Evolutionary conservation across 2,113 vertebrate genomes (phyloP).

Genomic region (Fregata magnificens): DNA sequence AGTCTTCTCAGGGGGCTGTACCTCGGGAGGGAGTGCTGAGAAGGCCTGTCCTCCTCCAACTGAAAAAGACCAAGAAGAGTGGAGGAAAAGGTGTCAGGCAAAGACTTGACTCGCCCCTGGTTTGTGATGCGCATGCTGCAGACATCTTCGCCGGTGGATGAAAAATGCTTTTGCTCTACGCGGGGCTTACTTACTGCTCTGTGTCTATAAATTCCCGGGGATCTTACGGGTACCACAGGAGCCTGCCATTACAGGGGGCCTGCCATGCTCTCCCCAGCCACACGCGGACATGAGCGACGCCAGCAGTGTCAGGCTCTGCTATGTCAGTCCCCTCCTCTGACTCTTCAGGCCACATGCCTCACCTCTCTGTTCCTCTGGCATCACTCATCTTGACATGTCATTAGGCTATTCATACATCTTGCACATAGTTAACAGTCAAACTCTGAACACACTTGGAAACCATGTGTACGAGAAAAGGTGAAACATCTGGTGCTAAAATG

Average conservation of each 20-base stretch:
- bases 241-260: neutral
- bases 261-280: conserved; percentile 19
- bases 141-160: conserved; percentile 65
- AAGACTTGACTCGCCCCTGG: conserved; percentile 80
- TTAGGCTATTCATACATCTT: neutral
- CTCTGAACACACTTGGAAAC: neutral
- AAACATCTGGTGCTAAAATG: neutral
- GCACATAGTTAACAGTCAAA: neutral
- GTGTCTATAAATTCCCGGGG: neutral
- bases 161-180: conserved; percentile 48
- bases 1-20: conserved; percentile 98
- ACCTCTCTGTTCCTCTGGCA: neutral
- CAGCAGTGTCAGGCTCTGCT: neutral
- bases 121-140: conserved; percentile 72
- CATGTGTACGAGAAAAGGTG: neutral
- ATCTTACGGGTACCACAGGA: neutral
- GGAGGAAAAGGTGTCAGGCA: conserved; percentile 87
- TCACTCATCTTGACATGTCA: neutral
- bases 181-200: conserved; percentile 15
- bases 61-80: conserved; percentile 99
- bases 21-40: conserved; percentile 86
- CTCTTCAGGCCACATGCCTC: neutral
- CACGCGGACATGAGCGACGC: neutral
- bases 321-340: neutral
- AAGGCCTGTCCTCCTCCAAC: conserved; percentile 93